These are phyloP conservation scores for Tribolium castaneum DNA, from an alignment of 1,140 invertebrate genomes.

Conservation along the genomic window DNA sequence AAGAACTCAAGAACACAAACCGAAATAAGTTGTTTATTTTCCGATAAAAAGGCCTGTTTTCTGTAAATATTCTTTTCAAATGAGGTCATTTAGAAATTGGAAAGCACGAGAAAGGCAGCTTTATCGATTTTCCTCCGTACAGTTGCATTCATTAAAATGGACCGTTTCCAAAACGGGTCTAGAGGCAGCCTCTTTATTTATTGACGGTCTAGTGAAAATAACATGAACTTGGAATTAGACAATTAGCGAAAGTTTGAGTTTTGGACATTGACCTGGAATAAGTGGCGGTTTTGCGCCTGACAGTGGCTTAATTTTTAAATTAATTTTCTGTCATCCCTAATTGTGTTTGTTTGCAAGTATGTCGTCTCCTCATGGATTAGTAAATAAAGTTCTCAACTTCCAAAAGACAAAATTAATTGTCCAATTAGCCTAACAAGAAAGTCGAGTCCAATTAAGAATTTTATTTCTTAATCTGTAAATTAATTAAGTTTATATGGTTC, in stretches of 20 bases:
- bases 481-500: not conserved
- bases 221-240: not conserved
- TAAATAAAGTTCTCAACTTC: not conserved
- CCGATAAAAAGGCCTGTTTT: no score
- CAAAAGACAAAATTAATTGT: not conserved
- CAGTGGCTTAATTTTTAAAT: not conserved
- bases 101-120: not conserved
- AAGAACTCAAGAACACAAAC: no score
- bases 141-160: conserved; percentile 3
- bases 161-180: conserved; percentile 12
- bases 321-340: not conserved
- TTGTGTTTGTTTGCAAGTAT: not conserved
- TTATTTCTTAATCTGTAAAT: not conserved
- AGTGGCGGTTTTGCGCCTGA: not conserved
- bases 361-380: not conserved
- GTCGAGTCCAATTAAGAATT: not conserved
- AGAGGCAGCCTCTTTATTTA: not conserved
- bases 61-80: not conserved
- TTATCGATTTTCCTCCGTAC: not conserved
- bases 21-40: no score
- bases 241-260: not conserved
- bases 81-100: not conserved
- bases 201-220: not conserved
- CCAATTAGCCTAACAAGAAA: not conserved
- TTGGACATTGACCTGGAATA: no score